Percentiles rank a stretch among this genome's conserved stretches.
phyloP scores from a whole-genome alignment of 2,113 vertebrate genomes.

The Hucho hucho region DNA sequence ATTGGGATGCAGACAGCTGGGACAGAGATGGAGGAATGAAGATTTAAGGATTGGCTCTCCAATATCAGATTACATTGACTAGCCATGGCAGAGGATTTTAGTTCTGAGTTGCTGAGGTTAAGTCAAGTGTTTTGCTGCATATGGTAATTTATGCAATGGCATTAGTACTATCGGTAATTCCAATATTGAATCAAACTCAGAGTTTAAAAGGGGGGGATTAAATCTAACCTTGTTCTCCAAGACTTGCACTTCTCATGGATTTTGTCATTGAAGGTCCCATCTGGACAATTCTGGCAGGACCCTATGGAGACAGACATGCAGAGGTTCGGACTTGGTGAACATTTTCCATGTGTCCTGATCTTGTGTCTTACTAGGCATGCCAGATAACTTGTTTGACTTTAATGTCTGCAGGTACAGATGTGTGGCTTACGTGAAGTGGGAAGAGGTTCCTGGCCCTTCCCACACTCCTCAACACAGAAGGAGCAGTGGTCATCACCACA shows the following conservation, averaged over 20 bases:
- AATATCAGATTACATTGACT: too few relatives aligned
- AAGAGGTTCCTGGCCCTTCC: constrained; percentile 56
- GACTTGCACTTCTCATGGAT: constrained; percentile 63
- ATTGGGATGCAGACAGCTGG: constrained; percentile 54
- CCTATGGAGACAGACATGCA: constrained; percentile 45
- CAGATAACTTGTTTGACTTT: not conserved
- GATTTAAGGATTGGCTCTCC: too few relatives aligned
- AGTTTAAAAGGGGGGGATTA: not conserved
- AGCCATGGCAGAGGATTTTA: too few relatives aligned
- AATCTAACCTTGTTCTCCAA: constrained; percentile 57
- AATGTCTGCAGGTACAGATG: not conserved
- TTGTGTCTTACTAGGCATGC: not conserved
- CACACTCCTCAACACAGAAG: constrained; percentile 58
- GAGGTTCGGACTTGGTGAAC: not conserved
- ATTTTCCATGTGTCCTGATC: not conserved
- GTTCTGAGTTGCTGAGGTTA: too few relatives aligned
- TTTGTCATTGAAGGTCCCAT: constrained; percentile 68
- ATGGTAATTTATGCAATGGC: too few relatives aligned
- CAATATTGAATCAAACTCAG: too few relatives aligned
- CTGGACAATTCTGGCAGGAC: constrained; percentile 60
- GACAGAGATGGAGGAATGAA: not conserved
- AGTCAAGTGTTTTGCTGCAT: too few relatives aligned
- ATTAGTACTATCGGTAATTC: too few relatives aligned
- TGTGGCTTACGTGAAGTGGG: constrained; percentile 46
- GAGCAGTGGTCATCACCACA: constrained; percentile 52